A percentile compares a stretch with the other conserved stretches of the same genome.
Conservation (phyloP, 2,888 invertebrate species). For the Eilema depressum region DNA sequence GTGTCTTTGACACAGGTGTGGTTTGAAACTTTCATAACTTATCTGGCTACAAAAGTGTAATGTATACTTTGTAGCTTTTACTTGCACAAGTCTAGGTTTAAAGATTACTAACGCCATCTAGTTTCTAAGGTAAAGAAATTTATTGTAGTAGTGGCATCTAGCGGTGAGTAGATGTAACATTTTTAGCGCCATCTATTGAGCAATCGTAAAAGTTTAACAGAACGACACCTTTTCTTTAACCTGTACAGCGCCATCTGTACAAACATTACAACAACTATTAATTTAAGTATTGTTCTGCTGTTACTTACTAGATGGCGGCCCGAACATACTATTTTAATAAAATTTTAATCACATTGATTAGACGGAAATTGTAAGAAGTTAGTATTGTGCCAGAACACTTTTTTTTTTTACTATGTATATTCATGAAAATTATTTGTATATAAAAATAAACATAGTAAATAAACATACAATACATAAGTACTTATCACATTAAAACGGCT, state of each 20-base stretch:
- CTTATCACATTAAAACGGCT: neutral
- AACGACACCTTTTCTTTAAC: neutral
- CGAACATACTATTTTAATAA: neutral
- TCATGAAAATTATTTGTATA: neutral
- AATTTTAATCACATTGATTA: neutral
- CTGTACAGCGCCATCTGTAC: neutral
- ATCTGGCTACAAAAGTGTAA: constrained; percentile 9
- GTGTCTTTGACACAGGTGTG: constrained; percentile 26
- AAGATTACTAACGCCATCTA: constrained; percentile 36
- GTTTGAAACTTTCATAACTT: constrained; percentile 46
- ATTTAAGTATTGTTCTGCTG: neutral
- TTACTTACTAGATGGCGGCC: constrained; percentile 28
- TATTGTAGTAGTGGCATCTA: constrained; percentile 21
- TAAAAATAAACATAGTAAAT: neutral
- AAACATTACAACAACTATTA: neutral
- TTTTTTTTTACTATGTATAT: neutral
- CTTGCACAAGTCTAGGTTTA: neutral
- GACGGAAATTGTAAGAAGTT: neutral
- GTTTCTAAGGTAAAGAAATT: neutral
- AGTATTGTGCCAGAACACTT: neutral
- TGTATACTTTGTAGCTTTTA: constrained; percentile 11
- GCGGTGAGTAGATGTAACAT: constrained; percentile 12
- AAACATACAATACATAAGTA: no score
- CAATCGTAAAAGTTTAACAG: neutral
- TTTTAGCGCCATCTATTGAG: constrained; percentile 32